Evolutionary conservation across 2,113 vertebrate genomes (phyloP).

Genomic region (Paratilapia polleni): DNA sequence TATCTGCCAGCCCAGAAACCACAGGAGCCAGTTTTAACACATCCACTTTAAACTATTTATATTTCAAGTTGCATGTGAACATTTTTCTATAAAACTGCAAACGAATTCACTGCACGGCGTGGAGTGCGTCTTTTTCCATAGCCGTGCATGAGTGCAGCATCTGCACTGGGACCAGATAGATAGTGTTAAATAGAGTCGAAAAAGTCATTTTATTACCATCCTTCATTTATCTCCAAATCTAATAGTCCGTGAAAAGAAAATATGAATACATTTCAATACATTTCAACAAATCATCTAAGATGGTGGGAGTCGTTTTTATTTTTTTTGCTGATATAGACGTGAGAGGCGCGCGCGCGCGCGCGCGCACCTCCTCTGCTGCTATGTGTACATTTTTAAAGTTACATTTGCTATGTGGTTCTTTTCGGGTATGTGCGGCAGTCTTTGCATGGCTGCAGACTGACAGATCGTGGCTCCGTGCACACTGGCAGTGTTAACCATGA

Average conservation of each 20-base stretch:
- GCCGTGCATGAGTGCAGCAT: conserved; percentile 70
- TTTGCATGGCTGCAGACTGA: conserved; percentile 78
- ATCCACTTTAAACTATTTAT: conserved; percentile 52
- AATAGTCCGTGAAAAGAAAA: conserved; percentile 87
- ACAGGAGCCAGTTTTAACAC: conserved; percentile 47
- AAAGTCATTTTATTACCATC: conserved; percentile 87
- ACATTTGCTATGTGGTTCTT: conserved; percentile 22
- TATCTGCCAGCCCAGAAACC: conserved; percentile 1
- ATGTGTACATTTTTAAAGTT: conserved; percentile 12
- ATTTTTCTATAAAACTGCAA: conserved; percentile 57
- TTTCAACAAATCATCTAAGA: conserved; percentile 77
- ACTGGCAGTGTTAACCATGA: conserved; percentile 86
- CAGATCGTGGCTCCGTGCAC: conserved; percentile 78
- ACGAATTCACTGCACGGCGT: conserved; percentile 32
- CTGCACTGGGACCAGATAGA: conserved; percentile 72
- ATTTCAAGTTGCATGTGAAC: conserved; percentile 53
- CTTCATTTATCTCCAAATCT: conserved; percentile 85
- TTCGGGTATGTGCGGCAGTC: conserved; percentile 55
- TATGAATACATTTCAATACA: conserved; percentile 85
- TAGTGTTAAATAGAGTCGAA: conserved; percentile 88
- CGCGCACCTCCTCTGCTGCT: background rate
- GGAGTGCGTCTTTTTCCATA: conserved; percentile 17
- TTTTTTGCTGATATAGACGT: conserved; percentile 30
- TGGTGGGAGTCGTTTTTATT: conserved; percentile 48
- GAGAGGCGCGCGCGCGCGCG: background rate